A percentile compares a stretch with the other conserved stretches of the same genome.
These are phyloP conservation scores for Tylochromis polylepis DNA, from an alignment of 2,113 vertebrate species.

Conservation along the genomic window DNA sequence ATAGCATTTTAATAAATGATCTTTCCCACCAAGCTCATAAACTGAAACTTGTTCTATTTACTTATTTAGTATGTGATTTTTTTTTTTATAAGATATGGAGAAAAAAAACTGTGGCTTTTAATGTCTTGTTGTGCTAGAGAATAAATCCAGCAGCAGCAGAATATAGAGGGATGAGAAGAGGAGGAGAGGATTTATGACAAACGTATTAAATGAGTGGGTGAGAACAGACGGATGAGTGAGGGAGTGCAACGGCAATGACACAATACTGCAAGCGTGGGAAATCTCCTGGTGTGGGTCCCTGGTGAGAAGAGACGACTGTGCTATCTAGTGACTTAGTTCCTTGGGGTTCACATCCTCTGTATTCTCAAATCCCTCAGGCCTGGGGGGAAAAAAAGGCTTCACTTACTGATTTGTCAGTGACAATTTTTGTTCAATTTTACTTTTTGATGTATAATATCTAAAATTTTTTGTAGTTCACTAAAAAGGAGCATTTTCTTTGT, in stretches of 20 bases:
- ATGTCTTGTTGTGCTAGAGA: not conserved
- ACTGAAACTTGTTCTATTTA: not conserved
- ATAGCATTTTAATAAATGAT: not conserved
- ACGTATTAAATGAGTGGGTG: not conserved
- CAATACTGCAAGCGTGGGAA: constrained; percentile 72
- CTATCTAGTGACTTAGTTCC: constrained; percentile 59
- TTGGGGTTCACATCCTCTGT: constrained; percentile 51
- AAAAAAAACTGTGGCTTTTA: not conserved
- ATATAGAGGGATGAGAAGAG: not conserved
- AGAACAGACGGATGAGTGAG: not conserved
- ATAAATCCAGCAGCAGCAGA: not conserved
- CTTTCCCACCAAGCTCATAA: not conserved
- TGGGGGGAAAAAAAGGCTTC: not conserved
- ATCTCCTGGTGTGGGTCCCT: constrained; percentile 51
- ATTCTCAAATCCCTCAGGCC: constrained; percentile 7
- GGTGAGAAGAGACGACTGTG: constrained; percentile 57
- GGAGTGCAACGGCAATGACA: not conserved
- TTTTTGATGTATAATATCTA: not conserved
- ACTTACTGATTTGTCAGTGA: not conserved
- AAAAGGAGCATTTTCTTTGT: not conserved
- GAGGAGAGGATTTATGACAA: not conserved
- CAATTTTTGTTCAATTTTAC: not conserved
- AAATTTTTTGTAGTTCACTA: not conserved
- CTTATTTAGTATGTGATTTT: not conserved
- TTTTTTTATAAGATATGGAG: not conserved